Conservation (phyloP, 1,140 invertebrate species). For the Oedothorax gibbosus region DNA sequence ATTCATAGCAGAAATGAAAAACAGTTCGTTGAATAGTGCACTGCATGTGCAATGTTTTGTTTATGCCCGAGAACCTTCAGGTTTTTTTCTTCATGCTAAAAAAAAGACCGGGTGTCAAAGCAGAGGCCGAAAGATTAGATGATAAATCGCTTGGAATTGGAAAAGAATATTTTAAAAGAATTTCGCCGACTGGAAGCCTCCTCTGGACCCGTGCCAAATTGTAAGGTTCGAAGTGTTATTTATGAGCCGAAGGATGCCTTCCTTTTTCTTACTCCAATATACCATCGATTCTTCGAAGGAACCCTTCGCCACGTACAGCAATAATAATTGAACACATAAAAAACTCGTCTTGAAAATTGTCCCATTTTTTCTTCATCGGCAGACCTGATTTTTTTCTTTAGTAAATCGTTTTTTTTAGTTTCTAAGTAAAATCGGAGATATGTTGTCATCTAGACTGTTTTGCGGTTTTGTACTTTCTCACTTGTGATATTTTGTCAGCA, state of each 20-base stretch:
- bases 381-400: no score
- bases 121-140: slow-evolving; percentile 47
- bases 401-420: no score
- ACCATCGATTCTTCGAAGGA: neutral
- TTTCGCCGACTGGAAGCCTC: neutral
- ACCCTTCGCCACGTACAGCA: neutral
- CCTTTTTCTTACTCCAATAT: no score
- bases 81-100: neutral
- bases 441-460: no score
- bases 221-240: slow-evolving; percentile 37
- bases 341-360: neutral
- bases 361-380: no score
- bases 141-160: slow-evolving; percentile 52
- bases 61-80: slow-evolving; percentile 5
- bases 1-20: slow-evolving; percentile 43
- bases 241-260: neutral
- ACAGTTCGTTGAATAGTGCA: slow-evolving; percentile 2
- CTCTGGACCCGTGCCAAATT: slow-evolving; percentile 36
- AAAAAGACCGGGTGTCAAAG: slow-evolving; percentile 38
- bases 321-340: slow-evolving; percentile 34
- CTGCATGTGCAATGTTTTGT: slow-evolving; percentile 44
- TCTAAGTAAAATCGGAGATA: no score
- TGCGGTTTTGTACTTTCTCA: no score
- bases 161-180: slow-evolving; percentile 56
- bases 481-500: no score